Percentiles rank a stretch among this genome's conserved stretches.
phyloP scores from a whole-genome alignment of 2,888 invertebrate species.

The Luperina nickerlii region DNA sequence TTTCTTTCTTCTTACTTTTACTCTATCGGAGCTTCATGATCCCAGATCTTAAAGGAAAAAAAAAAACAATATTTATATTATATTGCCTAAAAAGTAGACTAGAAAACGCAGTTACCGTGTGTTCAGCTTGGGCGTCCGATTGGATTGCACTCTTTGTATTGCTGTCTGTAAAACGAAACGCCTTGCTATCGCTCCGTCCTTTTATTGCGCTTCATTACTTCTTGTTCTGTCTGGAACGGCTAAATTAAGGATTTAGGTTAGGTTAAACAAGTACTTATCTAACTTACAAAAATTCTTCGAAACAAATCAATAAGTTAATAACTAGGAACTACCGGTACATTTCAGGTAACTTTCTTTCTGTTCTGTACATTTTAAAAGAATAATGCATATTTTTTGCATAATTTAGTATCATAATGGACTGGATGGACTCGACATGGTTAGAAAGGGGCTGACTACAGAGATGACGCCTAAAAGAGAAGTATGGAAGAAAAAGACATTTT shows the following conservation, averaged over 20 bases:
- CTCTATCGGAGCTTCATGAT: neutral
- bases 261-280: neutral
- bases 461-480: no score
- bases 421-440: no score
- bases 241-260: conserved; percentile 36
- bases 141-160: conserved; percentile 60
- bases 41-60: neutral
- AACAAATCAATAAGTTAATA: neutral
- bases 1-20: neutral
- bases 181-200: conserved; percentile 45
- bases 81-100: neutral
- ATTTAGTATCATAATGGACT: neutral
- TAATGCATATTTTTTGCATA: neutral
- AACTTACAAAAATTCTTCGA: neutral
- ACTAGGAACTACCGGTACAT: neutral
- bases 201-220: conserved; percentile 52
- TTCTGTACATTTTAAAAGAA: neutral
- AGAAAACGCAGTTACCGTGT: conserved; percentile 55
- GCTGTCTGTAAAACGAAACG: conserved; percentile 56
- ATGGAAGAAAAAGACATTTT: no score
- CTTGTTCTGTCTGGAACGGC: conserved; percentile 56
- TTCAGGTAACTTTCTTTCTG: neutral
- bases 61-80: neutral
- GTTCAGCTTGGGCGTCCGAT: conserved; percentile 26
- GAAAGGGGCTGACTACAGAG: no score